Base-by-base conservation (phyloP, 1,140 invertebrate genomes). In the Drosophila pseudoobscura region DNA sequence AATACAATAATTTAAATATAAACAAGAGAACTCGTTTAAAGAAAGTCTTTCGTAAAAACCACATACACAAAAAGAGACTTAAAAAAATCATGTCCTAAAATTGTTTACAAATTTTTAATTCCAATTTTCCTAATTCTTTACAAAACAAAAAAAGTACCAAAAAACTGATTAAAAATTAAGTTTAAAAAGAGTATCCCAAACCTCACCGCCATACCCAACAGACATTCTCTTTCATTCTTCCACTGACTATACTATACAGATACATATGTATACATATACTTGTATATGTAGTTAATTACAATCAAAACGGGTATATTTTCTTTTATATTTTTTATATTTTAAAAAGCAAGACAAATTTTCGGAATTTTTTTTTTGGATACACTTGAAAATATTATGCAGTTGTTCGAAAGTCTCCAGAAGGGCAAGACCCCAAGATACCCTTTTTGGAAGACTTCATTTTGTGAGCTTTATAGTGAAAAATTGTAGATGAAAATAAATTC, bases 261-360 rank as follows among this genome's bases (percentile, higher is more conserved):
- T 20, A 55, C 24, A 59, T 15, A 15, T 15, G 15, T 71, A 65
- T 49, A 72, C 53, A 63, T 60, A 39, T 45, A 58, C 20, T 22
- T 26, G 61, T 17, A 44, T 50, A 72, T 52, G 55, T 69, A 50
- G 57, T 69, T 70, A 52, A 70, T 74, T 56, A 35, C 45, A 66
- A 77, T 71, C 59, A 50, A 87, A 78, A 87, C 83, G 83, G 83
- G 84, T 87, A 89, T 71, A 82, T 88, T 82, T 88, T 82, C 59
- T 66, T 87, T 75, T 78, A 62, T 68, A 41, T 68, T 75, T 78
- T 72, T 65, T 88, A 82, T 83, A 84, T 77, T 88, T 87, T 53
- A 26, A 52, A 50, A 70, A 61, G 51, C 60, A 70, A 41, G 45
- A 60, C 53, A 53, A 31, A 45, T 84, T 71, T 84, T 49, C 61